These are phyloP conservation scores for Sorex fumeus DNA, from an alignment of 2,113 vertebrate species.

Conservation along the genomic window DNA sequence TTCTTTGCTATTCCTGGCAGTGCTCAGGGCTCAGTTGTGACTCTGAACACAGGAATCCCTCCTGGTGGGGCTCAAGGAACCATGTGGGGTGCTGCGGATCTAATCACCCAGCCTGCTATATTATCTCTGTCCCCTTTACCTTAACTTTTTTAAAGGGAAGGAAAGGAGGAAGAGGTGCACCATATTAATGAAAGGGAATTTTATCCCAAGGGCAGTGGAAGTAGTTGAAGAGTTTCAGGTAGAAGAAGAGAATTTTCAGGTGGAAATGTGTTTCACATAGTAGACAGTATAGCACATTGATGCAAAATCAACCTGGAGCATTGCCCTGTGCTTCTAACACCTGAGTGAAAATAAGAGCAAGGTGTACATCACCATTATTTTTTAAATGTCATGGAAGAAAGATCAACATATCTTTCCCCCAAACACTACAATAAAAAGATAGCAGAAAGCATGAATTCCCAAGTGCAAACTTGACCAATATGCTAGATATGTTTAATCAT, in stretches of 20 bases:
- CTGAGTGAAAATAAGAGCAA: not conserved
- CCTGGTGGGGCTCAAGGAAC: too few species aligned
- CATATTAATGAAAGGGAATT: not conserved
- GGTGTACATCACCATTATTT: not conserved
- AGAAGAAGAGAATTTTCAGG: not conserved
- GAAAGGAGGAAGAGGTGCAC: not conserved
- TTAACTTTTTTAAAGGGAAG: too few species aligned
- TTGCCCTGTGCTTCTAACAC: not conserved
- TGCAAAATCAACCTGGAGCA: too few species aligned
- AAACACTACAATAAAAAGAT: not conserved
- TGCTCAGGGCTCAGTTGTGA: too few species aligned
- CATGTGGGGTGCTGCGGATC: too few species aligned
- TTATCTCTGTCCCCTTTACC: too few species aligned
- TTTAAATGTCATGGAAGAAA: constrained; percentile 7
- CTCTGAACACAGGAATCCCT: too few species aligned
- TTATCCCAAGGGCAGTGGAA: not conserved
- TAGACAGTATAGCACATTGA: not conserved
- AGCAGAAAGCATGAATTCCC: not conserved
- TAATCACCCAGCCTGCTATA: too few species aligned
- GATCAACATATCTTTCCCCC: not conserved
- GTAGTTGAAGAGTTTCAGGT: not conserved
- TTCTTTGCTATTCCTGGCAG: too few species aligned
- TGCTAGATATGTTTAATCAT: not conserved
- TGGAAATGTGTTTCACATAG: not conserved
- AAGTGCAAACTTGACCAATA: not conserved